Percentiles rank a stretch among this genome's conserved stretches.
Evolutionary conservation across 2,113 vertebrate genomes (phyloP).

Genomic region (Dasyprocta punctata): DNA sequence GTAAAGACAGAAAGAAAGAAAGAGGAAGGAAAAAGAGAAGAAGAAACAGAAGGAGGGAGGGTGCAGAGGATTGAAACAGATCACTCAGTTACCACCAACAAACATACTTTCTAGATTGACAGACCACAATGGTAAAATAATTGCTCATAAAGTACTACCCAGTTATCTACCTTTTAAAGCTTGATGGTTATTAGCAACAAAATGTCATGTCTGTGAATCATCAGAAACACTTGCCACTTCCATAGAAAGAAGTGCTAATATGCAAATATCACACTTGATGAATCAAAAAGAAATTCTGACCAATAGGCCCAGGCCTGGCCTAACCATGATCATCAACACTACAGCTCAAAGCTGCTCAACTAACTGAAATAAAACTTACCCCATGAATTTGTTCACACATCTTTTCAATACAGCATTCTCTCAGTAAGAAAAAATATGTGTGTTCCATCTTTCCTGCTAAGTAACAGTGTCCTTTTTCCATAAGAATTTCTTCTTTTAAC

Average conservation of each 20-base stretch:
- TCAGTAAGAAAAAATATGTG: not conserved
- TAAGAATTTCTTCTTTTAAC: slow-evolving; percentile 43
- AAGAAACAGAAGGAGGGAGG: fast-evolving
- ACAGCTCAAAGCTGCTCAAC: not conserved
- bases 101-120: not conserved
- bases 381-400: not conserved
- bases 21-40: too few species aligned
- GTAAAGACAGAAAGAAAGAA: not conserved
- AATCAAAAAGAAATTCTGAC: not conserved
- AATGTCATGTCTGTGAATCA: not conserved
- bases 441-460: slow-evolving; percentile 8
- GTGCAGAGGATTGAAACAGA: not conserved
- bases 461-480: slow-evolving; percentile 46
- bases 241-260: not conserved
- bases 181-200: not conserved
- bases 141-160: not conserved
- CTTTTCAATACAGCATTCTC: not conserved
- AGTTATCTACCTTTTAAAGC: slow-evolving; percentile 26
- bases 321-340: not conserved
- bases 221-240: slow-evolving; percentile 10
- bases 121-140: not conserved
- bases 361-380: not conserved
- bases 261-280: not conserved
- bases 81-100: not conserved
- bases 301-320: not conserved